Evolutionary conservation across 2,113 vertebrate species (phyloP).

Genomic region (Phodopus roborovskii): DNA sequence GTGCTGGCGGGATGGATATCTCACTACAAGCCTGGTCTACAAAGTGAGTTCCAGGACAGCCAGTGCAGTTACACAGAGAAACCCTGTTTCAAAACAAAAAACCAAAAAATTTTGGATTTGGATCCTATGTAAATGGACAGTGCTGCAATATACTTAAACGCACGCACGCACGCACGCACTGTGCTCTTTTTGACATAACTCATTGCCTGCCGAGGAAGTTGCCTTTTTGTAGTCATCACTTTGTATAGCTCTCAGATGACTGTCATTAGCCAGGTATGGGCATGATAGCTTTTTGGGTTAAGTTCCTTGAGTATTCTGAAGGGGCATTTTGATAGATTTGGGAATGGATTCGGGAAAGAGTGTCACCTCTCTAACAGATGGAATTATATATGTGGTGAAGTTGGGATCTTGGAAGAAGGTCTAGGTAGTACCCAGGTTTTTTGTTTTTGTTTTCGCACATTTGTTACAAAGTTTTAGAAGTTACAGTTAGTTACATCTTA

Average conservation of each 20-base stretch:
- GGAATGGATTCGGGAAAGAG: background rate
- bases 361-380: background rate
- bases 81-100: background rate
- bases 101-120: constrained; percentile 37
- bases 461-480: constrained; percentile 27
- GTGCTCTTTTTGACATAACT: background rate
- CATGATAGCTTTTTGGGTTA: background rate
- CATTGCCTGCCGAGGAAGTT: constrained; percentile 17
- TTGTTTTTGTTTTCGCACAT: background rate
- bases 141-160: background rate
- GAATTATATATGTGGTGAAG: constrained; percentile 4
- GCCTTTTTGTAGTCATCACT: background rate
- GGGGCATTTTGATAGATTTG: constrained; percentile 31
- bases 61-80: background rate
- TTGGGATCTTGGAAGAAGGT: background rate
- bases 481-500: background rate
- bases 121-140: background rate
- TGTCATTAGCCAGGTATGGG: background rate
- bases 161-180: no score
- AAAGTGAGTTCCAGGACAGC: background rate
- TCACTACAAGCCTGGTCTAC: no score
- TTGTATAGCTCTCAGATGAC: background rate
- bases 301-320: constrained; percentile 23
- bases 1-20: no score
- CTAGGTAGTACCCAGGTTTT: background rate